Conservation (phyloP, 2,797 vertebrate genomes). For the Rhinella marina region DNA sequence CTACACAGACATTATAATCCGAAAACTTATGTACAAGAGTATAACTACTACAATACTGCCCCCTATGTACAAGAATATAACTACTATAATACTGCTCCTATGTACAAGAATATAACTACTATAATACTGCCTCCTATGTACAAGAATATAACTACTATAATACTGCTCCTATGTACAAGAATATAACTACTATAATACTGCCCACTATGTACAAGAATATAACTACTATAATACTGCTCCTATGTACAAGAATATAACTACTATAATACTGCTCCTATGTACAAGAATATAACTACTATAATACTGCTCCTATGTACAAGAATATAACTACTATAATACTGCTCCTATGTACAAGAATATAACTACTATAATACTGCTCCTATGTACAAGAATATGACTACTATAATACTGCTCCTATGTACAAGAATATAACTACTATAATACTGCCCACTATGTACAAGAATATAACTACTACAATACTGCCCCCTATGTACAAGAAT, state of each 20-base stretch:
- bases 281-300: conserved; percentile 15
- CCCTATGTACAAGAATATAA: not conserved
- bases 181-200: no score
- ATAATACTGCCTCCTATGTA: conserved; percentile 2
- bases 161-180: no score
- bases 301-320: conserved; percentile 4
- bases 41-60: no score
- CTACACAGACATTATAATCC: not conserved
- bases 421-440: no score
- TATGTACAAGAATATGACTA: no score
- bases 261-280: not conserved
- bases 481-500: not conserved
- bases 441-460: no score
- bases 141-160: conserved; percentile 2
- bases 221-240: not conserved
- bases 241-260: conserved; percentile 8
- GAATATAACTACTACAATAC: not conserved
- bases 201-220: not conserved
- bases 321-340: conserved; percentile 2
- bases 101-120: conserved; percentile 2
- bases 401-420: no score
- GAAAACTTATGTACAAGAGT: not conserved
- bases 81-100: not conserved
- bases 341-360: not conserved
- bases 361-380: not conserved